Evolutionary conservation across 2,888 invertebrate species (phyloP).

Genomic region (Parnassius apollo): DNA sequence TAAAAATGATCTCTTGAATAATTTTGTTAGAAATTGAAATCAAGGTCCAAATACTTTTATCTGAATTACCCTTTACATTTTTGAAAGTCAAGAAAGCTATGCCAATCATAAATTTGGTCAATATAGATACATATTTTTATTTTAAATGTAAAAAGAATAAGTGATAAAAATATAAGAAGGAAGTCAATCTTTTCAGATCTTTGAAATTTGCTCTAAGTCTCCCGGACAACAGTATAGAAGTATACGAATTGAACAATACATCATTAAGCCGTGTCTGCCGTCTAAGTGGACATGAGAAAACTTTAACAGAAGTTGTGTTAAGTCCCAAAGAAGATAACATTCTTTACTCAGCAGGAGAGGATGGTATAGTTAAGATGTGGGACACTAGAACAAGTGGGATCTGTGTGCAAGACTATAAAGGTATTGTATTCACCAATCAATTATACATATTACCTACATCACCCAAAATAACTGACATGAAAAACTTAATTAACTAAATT

Average conservation of each 20-base stretch:
- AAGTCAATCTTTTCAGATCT: constrained; percentile 45
- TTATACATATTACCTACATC: too few relatives aligned
- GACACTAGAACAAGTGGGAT: constrained; percentile 80
- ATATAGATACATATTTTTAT: too few relatives aligned
- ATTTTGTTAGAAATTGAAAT: too few relatives aligned
- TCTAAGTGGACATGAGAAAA: constrained; percentile 67
- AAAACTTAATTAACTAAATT: not conserved
- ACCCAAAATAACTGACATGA: not conserved
- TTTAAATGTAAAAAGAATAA: too few relatives aligned
- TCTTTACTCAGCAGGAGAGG: constrained; percentile 80
- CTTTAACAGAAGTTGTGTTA: constrained; percentile 81
- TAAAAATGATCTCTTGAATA: too few relatives aligned
- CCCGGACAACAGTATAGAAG: constrained; percentile 62
- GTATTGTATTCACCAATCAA: constrained; percentile 34
- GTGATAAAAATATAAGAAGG: too few relatives aligned
- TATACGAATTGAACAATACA: constrained; percentile 57
- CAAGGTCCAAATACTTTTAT: too few relatives aligned
- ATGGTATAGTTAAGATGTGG: constrained; percentile 82
- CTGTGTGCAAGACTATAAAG: constrained; percentile 63
- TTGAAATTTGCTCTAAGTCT: constrained; percentile 59
- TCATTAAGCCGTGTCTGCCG: constrained; percentile 57
- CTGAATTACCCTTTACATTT: too few relatives aligned
- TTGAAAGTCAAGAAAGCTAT: too few relatives aligned
- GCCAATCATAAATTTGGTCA: too few relatives aligned
- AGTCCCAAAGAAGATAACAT: constrained; percentile 79